Percentiles rank a stretch among this genome's conserved stretches.
These are phyloP conservation scores for Holocentrus rufus DNA, from an alignment of 2,797 vertebrate genomes.

Conservation along the genomic window DNA sequence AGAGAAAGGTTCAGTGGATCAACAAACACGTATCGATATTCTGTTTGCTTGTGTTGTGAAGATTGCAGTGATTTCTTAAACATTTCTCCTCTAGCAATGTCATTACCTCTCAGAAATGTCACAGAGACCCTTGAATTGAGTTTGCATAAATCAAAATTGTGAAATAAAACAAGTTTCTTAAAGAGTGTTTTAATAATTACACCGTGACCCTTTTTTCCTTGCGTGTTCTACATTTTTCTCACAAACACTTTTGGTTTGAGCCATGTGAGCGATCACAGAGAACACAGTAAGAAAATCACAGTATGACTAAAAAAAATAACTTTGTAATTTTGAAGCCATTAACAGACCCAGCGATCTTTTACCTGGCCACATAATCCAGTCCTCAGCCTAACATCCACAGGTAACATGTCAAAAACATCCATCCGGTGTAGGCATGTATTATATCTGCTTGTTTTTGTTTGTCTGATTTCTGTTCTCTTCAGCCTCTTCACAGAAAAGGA, in stretches of 20 bases:
- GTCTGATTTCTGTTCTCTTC: background rate
- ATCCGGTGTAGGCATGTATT: background rate
- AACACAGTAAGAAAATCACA: background rate
- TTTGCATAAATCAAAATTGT: constrained; percentile 33
- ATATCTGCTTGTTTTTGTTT: background rate
- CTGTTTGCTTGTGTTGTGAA: constrained; percentile 48
- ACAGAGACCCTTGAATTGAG: constrained; percentile 27
- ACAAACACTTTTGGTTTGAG: background rate
- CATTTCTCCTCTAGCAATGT: constrained; percentile 25
- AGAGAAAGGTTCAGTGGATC: background rate
- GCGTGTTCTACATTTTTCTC: constrained; percentile 3
- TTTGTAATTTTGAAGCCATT: background rate
- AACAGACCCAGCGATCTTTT: background rate
- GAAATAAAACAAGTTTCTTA: constrained; percentile 61
- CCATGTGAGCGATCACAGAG: background rate
- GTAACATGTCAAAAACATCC: background rate
- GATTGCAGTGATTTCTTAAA: constrained; percentile 51
- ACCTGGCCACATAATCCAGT: background rate
- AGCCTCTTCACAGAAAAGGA: background rate
- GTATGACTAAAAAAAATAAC: too few species aligned
- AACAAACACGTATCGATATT: constrained; percentile 1
- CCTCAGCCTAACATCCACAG: background rate
- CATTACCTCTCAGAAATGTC: constrained; percentile 21
- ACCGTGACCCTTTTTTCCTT: background rate
- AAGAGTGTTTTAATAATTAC: constrained; percentile 16